Conservation (phyloP, 35 echinoderm and acorn worm genomes). For the Amphiura filiformis region DNA sequence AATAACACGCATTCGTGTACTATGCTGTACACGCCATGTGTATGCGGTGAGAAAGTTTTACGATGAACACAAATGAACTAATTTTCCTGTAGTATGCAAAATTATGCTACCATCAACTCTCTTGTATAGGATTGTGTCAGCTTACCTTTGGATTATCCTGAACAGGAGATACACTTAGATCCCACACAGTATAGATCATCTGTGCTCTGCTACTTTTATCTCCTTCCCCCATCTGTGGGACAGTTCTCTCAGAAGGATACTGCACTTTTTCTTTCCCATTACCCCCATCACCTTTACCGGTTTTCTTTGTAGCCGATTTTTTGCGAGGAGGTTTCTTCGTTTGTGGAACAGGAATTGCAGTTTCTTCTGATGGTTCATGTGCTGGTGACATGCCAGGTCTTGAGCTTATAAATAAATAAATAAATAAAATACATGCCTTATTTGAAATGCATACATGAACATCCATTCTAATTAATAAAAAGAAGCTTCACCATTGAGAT, state of each 20-base stretch:
- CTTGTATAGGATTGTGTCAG: too few relatives aligned
- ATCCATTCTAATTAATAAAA: too few relatives aligned
- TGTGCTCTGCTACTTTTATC: conserved; percentile 15
- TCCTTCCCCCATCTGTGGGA: conserved; percentile 44
- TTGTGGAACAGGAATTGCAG: background rate
- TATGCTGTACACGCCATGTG: too few relatives aligned
- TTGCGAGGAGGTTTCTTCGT: conserved; percentile 28
- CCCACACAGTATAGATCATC: conserved; percentile 82
- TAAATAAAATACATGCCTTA: too few relatives aligned
- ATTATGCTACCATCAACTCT: too few relatives aligned
- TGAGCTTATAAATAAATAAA: background rate
- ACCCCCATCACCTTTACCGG: conserved; percentile 6
- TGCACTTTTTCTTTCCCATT: conserved; percentile 8
- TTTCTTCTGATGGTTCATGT: background rate
- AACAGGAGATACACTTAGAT: conserved; percentile 71
- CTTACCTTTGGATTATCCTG: conserved; percentile 95
- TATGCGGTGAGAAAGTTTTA: too few relatives aligned
- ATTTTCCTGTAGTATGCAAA: too few relatives aligned
- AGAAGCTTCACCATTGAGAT: too few relatives aligned
- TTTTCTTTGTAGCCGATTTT: conserved; percentile 12
- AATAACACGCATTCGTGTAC: too few relatives aligned
- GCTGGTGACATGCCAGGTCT: background rate
- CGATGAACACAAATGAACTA: too few relatives aligned
- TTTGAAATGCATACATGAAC: too few relatives aligned
- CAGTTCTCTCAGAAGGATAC: conserved; percentile 38